Evolutionary conservation across 2,113 vertebrate species (phyloP).

Genomic region (Myodes glareolus): DNA sequence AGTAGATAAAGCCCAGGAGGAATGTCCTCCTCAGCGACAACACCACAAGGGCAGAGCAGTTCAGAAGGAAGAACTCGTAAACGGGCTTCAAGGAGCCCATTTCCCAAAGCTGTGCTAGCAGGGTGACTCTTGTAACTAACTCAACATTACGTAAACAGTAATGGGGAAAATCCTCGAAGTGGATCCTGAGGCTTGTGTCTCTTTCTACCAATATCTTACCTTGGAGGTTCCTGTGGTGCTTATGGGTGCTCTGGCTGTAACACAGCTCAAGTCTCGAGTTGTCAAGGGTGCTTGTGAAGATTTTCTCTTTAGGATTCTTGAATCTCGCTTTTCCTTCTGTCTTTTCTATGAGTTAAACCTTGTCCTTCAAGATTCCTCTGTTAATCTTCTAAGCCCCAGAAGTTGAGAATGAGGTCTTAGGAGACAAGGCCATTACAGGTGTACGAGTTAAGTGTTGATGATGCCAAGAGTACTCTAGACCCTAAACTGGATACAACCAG

Average conservation of each 20-base stretch:
- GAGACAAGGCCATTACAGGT: not conserved
- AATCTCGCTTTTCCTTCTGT: not conserved
- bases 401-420: not conserved
- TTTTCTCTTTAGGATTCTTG: not conserved
- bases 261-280: not conserved
- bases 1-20: not conserved
- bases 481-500: not conserved
- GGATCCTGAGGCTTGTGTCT: not conserved
- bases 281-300: not conserved
- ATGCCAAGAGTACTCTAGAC: not conserved
- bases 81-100: not conserved
- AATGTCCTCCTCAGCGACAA: not conserved
- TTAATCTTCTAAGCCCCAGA: not conserved
- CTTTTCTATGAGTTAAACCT: not conserved
- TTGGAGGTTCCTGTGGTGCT: no score
- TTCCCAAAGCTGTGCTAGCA: not conserved
- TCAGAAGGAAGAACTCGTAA: not conserved
- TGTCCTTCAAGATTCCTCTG: not conserved
- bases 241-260: not conserved
- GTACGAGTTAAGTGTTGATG: not conserved
- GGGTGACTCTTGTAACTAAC: not conserved
- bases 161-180: not conserved
- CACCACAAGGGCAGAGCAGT: not conserved
- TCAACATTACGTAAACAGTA: not conserved
- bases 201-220: not conserved